Conservation (phyloP, 1,140 invertebrate genomes). For the Eriocheir sinensis region DNA sequence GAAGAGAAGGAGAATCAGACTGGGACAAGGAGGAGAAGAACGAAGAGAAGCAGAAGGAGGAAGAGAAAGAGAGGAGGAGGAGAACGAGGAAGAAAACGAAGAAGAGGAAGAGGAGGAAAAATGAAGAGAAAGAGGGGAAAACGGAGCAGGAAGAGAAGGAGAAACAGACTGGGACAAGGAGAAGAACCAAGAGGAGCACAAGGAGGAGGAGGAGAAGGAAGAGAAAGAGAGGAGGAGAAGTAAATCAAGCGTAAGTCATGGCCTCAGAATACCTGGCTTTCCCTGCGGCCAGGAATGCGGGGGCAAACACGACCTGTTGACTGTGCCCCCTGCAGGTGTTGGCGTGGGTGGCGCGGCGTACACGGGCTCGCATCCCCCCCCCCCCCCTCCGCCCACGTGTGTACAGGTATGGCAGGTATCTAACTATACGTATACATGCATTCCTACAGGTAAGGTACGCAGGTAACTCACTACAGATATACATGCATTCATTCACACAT, state of each 20-base stretch:
- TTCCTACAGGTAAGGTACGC: too few relatives aligned
- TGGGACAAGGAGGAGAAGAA: background rate
- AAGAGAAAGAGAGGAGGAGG: too few relatives aligned
- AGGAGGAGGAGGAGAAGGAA: background rate
- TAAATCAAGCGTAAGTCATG: background rate
- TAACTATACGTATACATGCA: slow-evolving; percentile 25
- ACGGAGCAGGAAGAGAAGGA: too few relatives aligned
- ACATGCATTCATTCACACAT: slow-evolving; percentile 4
- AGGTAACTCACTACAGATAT: too few relatives aligned
- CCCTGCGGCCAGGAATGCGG: background rate
- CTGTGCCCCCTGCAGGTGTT: background rate
- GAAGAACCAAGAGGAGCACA: too few relatives aligned
- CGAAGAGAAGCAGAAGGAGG: background rate
- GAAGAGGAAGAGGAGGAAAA: too few relatives aligned
- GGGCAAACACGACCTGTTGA: slow-evolving; percentile 4
- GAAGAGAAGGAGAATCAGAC: background rate
- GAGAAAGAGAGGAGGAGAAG: slow-evolving; percentile 41
- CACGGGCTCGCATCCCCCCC: background rate
- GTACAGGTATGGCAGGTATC: background rate
- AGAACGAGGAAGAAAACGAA: too few relatives aligned
- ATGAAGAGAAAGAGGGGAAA: too few relatives aligned
- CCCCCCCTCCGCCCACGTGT: background rate
- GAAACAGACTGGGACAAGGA: too few relatives aligned
- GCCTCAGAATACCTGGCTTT: background rate
- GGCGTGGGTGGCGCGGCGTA: background rate